A percentile compares a stretch with the other conserved stretches of the same genome.
Evolutionary conservation across 2,113 vertebrate genomes (phyloP).

Genomic region (Nesogale talazaci): DNA sequence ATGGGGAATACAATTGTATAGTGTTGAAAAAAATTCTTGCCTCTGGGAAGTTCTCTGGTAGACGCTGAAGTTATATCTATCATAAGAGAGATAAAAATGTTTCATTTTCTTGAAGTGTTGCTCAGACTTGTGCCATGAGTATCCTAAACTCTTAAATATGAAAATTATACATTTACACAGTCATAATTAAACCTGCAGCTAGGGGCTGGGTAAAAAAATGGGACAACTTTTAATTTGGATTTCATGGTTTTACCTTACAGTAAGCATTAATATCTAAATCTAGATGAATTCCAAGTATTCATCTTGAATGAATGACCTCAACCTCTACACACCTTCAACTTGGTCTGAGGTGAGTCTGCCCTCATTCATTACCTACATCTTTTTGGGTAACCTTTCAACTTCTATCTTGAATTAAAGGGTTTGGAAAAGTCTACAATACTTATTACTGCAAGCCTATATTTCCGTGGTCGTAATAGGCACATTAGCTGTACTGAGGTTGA

Average conservation of each 20-base stretch:
- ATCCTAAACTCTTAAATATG: slow-evolving; percentile 69
- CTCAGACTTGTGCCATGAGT: slow-evolving; percentile 66
- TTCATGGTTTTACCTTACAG: slow-evolving; percentile 64
- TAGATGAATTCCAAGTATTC: slow-evolving; percentile 55
- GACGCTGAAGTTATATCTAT: slow-evolving; percentile 55
- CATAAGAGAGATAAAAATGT: slow-evolving; percentile 40
- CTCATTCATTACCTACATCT: slow-evolving; percentile 57
- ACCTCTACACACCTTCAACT: slow-evolving; percentile 53
- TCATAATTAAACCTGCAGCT: slow-evolving; percentile 67
- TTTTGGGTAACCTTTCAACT: slow-evolving; percentile 60
- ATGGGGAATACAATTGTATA: slow-evolving; percentile 33
- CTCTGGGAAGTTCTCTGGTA: slow-evolving; percentile 55
- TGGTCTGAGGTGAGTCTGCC: slow-evolving; percentile 62
- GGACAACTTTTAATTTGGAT: slow-evolving; percentile 62
- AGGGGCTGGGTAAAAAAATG: slow-evolving; percentile 54
- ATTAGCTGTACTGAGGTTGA: slow-evolving; percentile 68
- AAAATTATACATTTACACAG: slow-evolving; percentile 76
- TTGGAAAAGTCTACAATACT: slow-evolving; percentile 73
- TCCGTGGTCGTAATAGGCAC: slow-evolving; percentile 68
- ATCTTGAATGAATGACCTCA: slow-evolving; percentile 68
- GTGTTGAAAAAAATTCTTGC: slow-evolving; percentile 50
- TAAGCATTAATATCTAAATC: slow-evolving; percentile 55
- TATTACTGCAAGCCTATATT: slow-evolving; percentile 69
- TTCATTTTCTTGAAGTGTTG: slow-evolving; percentile 52
- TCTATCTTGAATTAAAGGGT: slow-evolving; percentile 78